Conservation (phyloP, 2,113 vertebrate genomes). For the Baryphthengus martii region DNA sequence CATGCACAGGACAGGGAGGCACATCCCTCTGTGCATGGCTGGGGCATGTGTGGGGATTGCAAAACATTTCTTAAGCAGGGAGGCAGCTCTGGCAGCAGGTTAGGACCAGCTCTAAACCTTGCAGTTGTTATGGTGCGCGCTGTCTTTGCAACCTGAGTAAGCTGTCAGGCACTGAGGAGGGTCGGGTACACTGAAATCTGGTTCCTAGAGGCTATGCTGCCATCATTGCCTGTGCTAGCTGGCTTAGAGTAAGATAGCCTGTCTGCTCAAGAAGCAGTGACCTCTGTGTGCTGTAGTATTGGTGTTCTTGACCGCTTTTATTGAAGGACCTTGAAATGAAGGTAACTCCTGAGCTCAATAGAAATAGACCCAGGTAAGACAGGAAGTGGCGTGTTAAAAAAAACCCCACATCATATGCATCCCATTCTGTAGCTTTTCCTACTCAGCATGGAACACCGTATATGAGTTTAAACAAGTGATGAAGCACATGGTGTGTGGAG, state of each 20-base stretch:
- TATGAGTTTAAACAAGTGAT: neutral
- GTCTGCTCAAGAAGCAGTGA: neutral
- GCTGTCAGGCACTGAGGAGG: neutral
- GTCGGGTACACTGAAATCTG: neutral
- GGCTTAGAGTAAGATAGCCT: neutral
- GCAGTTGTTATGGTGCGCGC: neutral
- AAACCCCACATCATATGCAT: neutral
- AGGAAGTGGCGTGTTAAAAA: neutral
- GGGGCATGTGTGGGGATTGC: neutral
- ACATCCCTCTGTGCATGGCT: neutral
- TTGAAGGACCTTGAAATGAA: neutral
- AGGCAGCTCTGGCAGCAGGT: neutral
- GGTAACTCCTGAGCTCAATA: neutral
- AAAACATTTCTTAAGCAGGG: neutral
- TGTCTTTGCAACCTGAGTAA: neutral
- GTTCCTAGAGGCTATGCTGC: neutral
- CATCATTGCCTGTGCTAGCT: neutral
- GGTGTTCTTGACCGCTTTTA: neutral
- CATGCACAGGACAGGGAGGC: neutral
- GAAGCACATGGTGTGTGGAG: neutral
- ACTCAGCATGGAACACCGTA: neutral
- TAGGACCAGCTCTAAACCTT: neutral
- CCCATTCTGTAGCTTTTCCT: neutral
- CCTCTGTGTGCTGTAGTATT: neutral
- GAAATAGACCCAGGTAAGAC: neutral